Base-by-base conservation (phyloP, 2,797 vertebrate species). In the Hypotaenidia philippensis region DNA sequence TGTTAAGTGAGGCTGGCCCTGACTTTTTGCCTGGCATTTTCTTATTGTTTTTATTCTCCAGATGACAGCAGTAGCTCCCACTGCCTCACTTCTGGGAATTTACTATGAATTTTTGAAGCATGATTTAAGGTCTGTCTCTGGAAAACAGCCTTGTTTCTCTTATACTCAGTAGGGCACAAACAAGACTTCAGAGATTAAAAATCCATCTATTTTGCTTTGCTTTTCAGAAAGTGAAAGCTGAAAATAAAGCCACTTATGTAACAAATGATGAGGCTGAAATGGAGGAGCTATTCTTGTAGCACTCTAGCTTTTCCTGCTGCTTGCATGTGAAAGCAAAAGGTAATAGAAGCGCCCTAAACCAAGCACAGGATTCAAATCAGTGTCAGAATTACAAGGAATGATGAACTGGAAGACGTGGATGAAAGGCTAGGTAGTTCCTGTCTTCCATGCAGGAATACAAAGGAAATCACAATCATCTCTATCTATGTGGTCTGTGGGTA, bases 201-300 rank as follows among this genome's bases (percentile, higher is more conserved):
- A 69, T 40, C 72, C 57, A 56, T 25, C 4, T n/a, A 68, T 57
- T 68, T 83, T 64, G 22, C 53, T 87, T 66, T 70, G 36, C 19
- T 66, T 74, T 83, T 71, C 53, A 60, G 53, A 76, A 68, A 63
- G 31, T 18, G 8, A 74, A 91, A 79, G 80, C 65, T 87, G 92
- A 64, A 83, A 95, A 95, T 38, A 94, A 87, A 96, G 68, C 47
- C n/a, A 83, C 61, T 83, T 89, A 92, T 55, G 66, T 60, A 96
- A 78, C 34, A 61, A 86, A 57, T 14, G 9, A 70, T 40, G 71
- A 83, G 45, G 40, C 32, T 45, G 26, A 76, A 76, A 52, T 7
- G 57, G 77, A 77, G 79, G 81, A 91, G 90, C 31, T 80, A 56
- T 34, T 89, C 53, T 68, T 63, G 44, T 11, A 56, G 68, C 0